Base-by-base conservation (phyloP, 2,888 invertebrate genomes). In the Ennomos erosarius region DNA sequence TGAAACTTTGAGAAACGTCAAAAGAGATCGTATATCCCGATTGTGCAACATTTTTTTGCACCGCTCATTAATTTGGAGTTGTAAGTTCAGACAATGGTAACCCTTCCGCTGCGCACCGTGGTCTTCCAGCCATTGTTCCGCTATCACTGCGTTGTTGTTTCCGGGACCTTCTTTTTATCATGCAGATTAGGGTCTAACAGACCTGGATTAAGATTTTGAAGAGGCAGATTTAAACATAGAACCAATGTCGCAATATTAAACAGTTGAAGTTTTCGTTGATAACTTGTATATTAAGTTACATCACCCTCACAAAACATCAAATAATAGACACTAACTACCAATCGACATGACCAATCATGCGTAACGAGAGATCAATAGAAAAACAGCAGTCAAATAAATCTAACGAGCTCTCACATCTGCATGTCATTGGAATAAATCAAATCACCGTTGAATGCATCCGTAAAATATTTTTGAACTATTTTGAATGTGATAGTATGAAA, bases 391-490 rank as follows among this genome's bases (percentile, higher is more conserved):
- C 89, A 85, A 88, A 90, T 90, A 91, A 90, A 91, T 90, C 88
- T 91, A 91, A 92, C 91, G 87, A 91, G 90, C 88, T 79, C 85
- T 87, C 80, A 82, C 90, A 91, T 92, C 91, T 91, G 91, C 91
- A 92, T 92, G 90, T 87, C 89, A 87, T 81, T 87, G 83, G 90
- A 87, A 92, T 92, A 92, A 92, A 92, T 92, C 91, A 92, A 91
- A 92, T 91, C 90, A 90, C 88, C 75, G 82, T 89, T 91, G 86
- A 90, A 92, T 91, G 85, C 88, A 85, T 81, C 82, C 90, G 88
- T 91, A 84, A 90, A 92, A 92, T 89, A 89, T 91, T 91, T 88
- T 86, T 71, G 85, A 91, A 90, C 90, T 92, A 85, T 90, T 91
- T 90, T 90, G 89, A 89, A 91, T 90, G 90, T 80, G 69, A 76